Percentiles rank a stretch among this genome's conserved stretches.
These are phyloP conservation scores for Cyprinodon tularosa DNA, from an alignment of 2,113 vertebrate species.

Conservation along the genomic window DNA sequence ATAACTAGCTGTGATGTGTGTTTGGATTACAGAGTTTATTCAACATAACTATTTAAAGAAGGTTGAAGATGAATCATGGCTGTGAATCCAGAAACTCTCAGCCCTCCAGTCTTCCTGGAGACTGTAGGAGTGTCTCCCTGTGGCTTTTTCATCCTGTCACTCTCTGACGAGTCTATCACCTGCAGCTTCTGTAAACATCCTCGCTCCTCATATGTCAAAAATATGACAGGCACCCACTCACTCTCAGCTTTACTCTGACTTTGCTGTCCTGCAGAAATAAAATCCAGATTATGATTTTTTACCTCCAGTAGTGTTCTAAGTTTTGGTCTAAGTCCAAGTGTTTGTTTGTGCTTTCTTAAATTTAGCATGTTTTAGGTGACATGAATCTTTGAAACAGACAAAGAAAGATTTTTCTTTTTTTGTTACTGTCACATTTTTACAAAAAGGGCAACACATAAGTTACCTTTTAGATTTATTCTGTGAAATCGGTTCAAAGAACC, in stretches of 20 bases:
- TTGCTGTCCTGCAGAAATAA: slow-evolving; percentile 19
- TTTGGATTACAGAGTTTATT: not conserved
- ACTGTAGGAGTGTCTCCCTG: slow-evolving; percentile 19
- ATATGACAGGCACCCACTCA: slow-evolving; percentile 42
- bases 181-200: slow-evolving; percentile 35
- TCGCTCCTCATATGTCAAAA: slow-evolving; percentile 22
- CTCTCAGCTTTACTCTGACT: slow-evolving; percentile 23
- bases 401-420: no score
- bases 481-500: no score
- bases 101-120: not conserved
- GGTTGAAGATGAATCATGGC: not conserved
- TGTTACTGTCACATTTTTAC: no score
- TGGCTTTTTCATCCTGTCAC: slow-evolving; percentile 40
- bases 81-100: not conserved
- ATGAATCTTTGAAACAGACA: not conserved
- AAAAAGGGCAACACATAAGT: no score
- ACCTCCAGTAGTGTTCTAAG: not conserved
- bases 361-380: slow-evolving; percentile 3
- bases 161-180: slow-evolving; percentile 31
- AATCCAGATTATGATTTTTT: slow-evolving; percentile 29
- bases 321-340: not conserved
- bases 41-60: not conserved
- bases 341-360: not conserved
- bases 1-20: not conserved
- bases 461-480: no score